Evolutionary conservation across 2,113 vertebrate genomes (phyloP), one percentile per base, ranked within the genome.

Genomic region (Callospermophilus lateralis): DNA sequence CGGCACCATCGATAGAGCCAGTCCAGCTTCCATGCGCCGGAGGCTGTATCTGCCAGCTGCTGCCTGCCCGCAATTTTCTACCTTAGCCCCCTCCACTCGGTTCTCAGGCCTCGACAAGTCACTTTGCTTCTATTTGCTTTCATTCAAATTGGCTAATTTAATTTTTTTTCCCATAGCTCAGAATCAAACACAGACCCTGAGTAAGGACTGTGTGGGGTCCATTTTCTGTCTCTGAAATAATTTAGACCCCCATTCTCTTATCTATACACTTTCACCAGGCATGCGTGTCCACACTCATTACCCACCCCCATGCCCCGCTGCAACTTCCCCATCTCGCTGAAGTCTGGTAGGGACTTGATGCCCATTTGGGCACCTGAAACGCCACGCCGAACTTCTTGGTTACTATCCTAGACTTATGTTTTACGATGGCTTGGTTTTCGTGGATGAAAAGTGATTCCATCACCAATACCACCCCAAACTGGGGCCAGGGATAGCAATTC

Each of bases 31-130:
- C 65, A 0, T 37, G 78, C 2, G 79, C 87, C 65, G 2, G 4
- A 20, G 76, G 86, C 70, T 55, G 76, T 63, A 16, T 10, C 77
- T 68, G 51, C 84, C 78, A 0, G 51, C 51, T 58, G 0, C 9
- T 37, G 1, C 28, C 80, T 1, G 88, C 83, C 42, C 2, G 63
- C 84, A 30, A n/a, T 24, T 89, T 83, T 22, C 72, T 28, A n/a
- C 79, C 37, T 81, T 37, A 0, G 6, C 58, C 76, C 19, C 70
- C 0, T 70, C 0, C 12, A 0, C 26, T 24, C 15, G 37, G 58
- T n/a, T 63, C 2, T 70, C 96, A 76, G 95, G 93, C 97, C 89
- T n/a, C 4, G 45, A 12, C 0, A 26, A 85, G 24, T 28, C 51
- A 63, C 42, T 89, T 84, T 8, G 93, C 84, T 24, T 74, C 70